These are phyloP conservation scores for Pterophyllum scalare DNA, from an alignment of 2,113 vertebrate genomes.

Conservation along the genomic window DNA sequence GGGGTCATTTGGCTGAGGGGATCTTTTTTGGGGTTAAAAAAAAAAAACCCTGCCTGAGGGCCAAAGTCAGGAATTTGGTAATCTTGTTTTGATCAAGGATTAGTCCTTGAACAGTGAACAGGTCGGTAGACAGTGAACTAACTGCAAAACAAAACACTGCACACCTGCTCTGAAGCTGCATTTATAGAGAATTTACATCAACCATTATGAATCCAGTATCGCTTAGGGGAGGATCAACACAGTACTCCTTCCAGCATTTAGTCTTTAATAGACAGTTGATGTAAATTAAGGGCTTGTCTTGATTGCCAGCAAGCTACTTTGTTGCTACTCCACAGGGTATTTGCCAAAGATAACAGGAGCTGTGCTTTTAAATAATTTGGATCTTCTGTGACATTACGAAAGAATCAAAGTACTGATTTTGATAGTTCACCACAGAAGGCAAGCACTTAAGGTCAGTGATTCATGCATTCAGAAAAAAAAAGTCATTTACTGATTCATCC, in stretches of 20 bases:
- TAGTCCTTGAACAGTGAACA: conserved; percentile 69
- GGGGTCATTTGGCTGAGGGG: conserved; percentile 25
- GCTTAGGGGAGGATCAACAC: conserved; percentile 44
- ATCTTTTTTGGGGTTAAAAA: conserved; percentile 16
- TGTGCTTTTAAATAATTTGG: conserved; percentile 42
- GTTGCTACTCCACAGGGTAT: conserved; percentile 32
- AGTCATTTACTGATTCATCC: neutral
- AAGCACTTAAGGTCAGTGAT: conserved; percentile 22
- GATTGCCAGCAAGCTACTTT: conserved; percentile 52
- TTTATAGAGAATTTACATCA: conserved; percentile 23
- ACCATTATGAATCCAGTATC: conserved; percentile 20
- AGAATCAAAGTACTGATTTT: conserved; percentile 47
- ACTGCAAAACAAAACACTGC: conserved; percentile 40
- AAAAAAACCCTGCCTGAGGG: conserved; percentile 62
- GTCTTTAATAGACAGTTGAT: conserved; percentile 35
- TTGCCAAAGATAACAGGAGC: conserved; percentile 61
- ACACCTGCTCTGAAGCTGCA: conserved; percentile 58
- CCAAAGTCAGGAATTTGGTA: conserved; percentile 60
- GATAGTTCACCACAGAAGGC: conserved; percentile 8
- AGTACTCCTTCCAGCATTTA: conserved; percentile 19
- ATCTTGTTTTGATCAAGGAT: conserved; percentile 78
- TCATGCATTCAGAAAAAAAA: conserved; percentile 11
- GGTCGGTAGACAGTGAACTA: conserved; percentile 71
- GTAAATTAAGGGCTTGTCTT: conserved; percentile 31
- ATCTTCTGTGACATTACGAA: neutral